Evolutionary conservation across 2,797 vertebrate species (phyloP).

Genomic region (Gymnoscopelus microlampas): DNA sequence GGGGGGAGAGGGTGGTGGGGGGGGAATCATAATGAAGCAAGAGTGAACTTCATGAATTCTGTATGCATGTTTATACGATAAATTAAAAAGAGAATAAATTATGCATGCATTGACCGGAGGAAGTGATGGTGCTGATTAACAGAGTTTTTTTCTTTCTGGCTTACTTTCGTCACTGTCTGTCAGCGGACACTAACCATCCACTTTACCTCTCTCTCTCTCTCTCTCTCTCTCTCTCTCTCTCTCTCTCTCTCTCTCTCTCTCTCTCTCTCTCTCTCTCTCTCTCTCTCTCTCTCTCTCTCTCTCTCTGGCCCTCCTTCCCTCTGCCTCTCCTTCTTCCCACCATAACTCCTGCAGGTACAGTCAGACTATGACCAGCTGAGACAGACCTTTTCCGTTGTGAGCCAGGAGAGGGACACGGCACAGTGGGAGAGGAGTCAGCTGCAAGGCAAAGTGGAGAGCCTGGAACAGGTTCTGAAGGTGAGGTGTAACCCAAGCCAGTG

Average conservation of each 20-base stretch:
- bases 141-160: constrained; percentile 20
- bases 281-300: not conserved
- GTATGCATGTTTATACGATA: constrained; percentile 28
- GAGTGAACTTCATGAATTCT: constrained; percentile 47
- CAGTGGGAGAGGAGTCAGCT: constrained; percentile 84
- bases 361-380: constrained; percentile 85
- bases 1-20: too few species aligned
- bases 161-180: constrained; percentile 1
- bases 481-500: constrained; percentile 7
- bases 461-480: constrained; percentile 95
- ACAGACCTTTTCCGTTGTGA: constrained; percentile 81
- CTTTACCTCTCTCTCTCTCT: constrained; percentile 8
- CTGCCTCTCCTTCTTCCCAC: not conserved
- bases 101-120: constrained; percentile 15
- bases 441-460: constrained; percentile 91
- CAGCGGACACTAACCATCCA: constrained; percentile 13
- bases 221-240: not conserved
- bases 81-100: constrained; percentile 17
- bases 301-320: not conserved
- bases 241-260: not conserved
- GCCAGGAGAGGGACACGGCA: constrained; percentile 83
- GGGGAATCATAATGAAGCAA: constrained; percentile 35
- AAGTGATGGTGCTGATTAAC: constrained; percentile 2
- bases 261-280: constrained; percentile 2
- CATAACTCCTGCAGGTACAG: constrained; percentile 78